Percentiles rank a stretch among this genome's conserved stretches.
Conservation (phyloP, 1,140 invertebrate genomes). For the Habropoda laboriosa region DNA sequence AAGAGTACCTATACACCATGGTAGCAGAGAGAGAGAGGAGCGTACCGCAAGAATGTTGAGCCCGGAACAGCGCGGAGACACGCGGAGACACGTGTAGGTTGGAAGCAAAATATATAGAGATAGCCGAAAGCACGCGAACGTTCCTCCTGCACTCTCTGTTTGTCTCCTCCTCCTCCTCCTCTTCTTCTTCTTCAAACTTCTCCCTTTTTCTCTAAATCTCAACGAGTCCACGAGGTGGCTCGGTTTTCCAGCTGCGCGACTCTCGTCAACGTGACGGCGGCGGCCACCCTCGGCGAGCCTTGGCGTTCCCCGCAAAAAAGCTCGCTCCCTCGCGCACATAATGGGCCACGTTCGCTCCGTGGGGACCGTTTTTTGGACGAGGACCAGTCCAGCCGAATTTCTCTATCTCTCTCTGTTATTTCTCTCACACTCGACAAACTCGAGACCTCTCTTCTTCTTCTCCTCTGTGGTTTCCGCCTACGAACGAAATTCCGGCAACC, state of each 20-base stretch:
- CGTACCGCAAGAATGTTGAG: slow-evolving; percentile 70
- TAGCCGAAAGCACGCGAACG: slow-evolving; percentile 63
- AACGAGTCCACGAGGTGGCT: slow-evolving; percentile 52
- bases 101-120: slow-evolving; percentile 75
- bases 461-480: slow-evolving; percentile 60
- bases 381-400: slow-evolving; percentile 3
- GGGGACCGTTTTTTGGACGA: slow-evolving; percentile 57
- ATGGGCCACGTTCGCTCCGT: slow-evolving; percentile 55
- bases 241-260: slow-evolving; percentile 79
- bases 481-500: slow-evolving; percentile 57
- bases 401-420: slow-evolving; percentile 30
- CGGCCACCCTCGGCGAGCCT: slow-evolving; percentile 77
- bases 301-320: slow-evolving; percentile 69
- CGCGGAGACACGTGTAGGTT: slow-evolving; percentile 79
- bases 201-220: slow-evolving; percentile 44
- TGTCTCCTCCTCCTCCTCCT: slow-evolving; percentile 36
- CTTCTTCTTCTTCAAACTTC: slow-evolving; percentile 48
- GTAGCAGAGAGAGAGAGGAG: slow-evolving; percentile 39
- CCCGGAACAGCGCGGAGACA: slow-evolving; percentile 73
- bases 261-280: slow-evolving; percentile 78
- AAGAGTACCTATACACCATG: too few relatives aligned
- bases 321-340: slow-evolving; percentile 62
- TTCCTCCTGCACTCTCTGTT: slow-evolving; percentile 17
- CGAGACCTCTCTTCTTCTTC: too few relatives aligned
- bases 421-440: too few relatives aligned